Conservation (phyloP, 2,113 vertebrate species). For the Redunca redunca region DNA sequence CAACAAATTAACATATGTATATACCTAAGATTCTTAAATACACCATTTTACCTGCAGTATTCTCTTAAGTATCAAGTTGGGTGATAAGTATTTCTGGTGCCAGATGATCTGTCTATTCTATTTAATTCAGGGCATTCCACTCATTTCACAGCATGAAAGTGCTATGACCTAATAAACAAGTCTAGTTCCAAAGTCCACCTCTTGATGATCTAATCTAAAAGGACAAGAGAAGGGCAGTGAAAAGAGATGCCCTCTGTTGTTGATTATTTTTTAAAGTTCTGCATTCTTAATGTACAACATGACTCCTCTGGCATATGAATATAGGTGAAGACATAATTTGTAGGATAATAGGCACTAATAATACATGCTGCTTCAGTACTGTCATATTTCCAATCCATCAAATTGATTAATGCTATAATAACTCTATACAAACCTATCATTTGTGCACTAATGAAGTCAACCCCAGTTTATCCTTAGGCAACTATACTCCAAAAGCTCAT, state of each 20-base stretch:
- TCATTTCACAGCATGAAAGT: slow-evolving; percentile 14
- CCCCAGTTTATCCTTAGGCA: slow-evolving; percentile 84
- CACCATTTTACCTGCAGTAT: background rate
- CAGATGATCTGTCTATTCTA: slow-evolving; percentile 34
- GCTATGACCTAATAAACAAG: slow-evolving; percentile 37
- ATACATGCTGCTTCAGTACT: slow-evolving; percentile 83
- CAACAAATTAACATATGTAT: slow-evolving; percentile 4
- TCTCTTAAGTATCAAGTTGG: background rate
- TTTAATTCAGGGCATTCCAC: slow-evolving; percentile 4
- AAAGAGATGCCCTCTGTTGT: slow-evolving; percentile 56
- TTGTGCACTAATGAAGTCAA: slow-evolving; percentile 89
- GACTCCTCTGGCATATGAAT: slow-evolving; percentile 80
- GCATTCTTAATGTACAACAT: slow-evolving; percentile 73
- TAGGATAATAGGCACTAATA: slow-evolving; percentile 88
- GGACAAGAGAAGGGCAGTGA: slow-evolving; percentile 12
- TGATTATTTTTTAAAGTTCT: slow-evolving; percentile 40
- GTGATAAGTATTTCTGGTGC: background rate
- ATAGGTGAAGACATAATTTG: slow-evolving; percentile 87
- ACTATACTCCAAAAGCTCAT: slow-evolving; percentile 79
- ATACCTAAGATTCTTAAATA: background rate
- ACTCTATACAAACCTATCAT: slow-evolving; percentile 86
- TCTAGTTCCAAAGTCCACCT: slow-evolving; percentile 1
- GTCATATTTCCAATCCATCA: slow-evolving; percentile 89
- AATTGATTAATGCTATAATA: slow-evolving; percentile 89
- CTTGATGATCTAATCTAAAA: slow-evolving; percentile 21